Conservation (phyloP, 2,113 vertebrate genomes). For the Mionectes macconnelli region DNA sequence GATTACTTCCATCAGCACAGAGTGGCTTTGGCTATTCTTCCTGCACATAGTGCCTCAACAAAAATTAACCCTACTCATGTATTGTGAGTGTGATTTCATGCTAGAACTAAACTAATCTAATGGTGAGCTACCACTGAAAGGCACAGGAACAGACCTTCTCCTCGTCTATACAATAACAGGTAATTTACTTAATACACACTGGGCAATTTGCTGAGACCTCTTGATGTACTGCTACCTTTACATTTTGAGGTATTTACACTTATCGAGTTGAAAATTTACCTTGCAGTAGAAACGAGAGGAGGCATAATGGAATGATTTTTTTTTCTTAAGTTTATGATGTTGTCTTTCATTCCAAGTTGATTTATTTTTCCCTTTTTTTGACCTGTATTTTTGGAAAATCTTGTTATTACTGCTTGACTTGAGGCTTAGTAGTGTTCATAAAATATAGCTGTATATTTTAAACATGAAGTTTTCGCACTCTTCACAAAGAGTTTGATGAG, state of each 20-base stretch:
- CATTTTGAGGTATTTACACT: background rate
- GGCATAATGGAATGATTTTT: background rate
- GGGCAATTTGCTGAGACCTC: constrained; percentile 15
- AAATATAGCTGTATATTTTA: background rate
- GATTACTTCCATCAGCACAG: background rate
- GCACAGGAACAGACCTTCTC: background rate
- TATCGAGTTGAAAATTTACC: background rate
- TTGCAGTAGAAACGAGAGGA: background rate
- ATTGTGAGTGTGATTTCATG: background rate
- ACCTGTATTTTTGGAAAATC: background rate
- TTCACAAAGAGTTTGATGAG: background rate
- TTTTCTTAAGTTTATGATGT: background rate
- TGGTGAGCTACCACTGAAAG: background rate
- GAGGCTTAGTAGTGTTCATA: background rate
- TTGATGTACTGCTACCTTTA: background rate
- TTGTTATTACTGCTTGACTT: background rate
- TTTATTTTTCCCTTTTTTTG: background rate
- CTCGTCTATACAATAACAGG: background rate
- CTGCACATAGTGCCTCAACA: background rate
- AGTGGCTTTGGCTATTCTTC: constrained; percentile 2
- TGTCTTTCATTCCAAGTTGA: background rate
- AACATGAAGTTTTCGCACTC: background rate
- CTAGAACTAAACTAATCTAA: background rate
- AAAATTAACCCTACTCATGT: background rate
- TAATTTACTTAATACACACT: background rate